Evolutionary conservation across 2,113 vertebrate species (phyloP).

Genomic region (Phoxinus phoxinus): DNA sequence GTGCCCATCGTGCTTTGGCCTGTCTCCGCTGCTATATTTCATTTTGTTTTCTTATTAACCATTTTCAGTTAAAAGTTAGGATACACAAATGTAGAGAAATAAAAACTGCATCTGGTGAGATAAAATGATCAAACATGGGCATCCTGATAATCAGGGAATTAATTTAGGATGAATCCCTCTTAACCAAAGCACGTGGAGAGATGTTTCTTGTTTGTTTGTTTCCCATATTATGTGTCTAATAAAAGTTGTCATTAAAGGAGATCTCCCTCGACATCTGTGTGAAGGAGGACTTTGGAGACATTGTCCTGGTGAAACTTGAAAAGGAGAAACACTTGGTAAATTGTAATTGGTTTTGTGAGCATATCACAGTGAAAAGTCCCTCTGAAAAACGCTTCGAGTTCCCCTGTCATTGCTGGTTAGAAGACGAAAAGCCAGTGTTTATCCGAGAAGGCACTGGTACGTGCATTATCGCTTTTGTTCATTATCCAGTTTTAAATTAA

Average conservation of each 20-base stretch:
- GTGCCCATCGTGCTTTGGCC: too few relatives aligned
- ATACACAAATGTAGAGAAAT: too few relatives aligned
- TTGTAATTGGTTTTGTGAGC: too few relatives aligned
- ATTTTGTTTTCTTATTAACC: too few relatives aligned
- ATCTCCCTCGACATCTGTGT: neutral
- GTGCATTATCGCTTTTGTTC: neutral
- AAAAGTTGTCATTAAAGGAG: neutral
- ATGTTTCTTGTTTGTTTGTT: too few relatives aligned
- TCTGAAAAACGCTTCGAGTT: neutral
- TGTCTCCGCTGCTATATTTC: too few relatives aligned
- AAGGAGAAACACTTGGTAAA: neutral
- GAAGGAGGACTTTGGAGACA: neutral
- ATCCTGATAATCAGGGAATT: too few relatives aligned
- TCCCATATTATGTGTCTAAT: neutral
- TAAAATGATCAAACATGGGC: too few relatives aligned
- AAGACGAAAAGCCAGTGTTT: neutral
- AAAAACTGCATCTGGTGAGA: too few relatives aligned
- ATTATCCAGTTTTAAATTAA: neutral
- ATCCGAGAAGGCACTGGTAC: neutral
- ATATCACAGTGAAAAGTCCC: neutral
- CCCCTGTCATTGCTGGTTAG: neutral
- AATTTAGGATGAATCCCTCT: too few relatives aligned
- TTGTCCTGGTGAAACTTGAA: constrained; percentile 7
- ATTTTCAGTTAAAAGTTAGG: too few relatives aligned
- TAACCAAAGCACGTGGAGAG: too few relatives aligned